Conservation (phyloP, 2,797 vertebrate genomes). For the Anableps anableps region DNA sequence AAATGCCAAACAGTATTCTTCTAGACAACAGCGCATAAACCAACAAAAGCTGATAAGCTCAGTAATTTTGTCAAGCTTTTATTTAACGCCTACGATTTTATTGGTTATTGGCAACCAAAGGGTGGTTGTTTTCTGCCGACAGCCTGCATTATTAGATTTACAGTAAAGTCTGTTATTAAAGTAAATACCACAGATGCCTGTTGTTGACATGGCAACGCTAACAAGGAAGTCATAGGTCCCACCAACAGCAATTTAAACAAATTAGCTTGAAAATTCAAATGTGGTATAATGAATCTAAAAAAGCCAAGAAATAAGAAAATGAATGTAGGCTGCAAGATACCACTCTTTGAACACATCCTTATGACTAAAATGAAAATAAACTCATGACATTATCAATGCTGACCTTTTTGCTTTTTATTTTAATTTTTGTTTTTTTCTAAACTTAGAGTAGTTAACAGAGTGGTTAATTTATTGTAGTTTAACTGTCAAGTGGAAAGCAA, state of each 20-base stretch:
- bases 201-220: background rate
- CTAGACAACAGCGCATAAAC: background rate
- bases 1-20: background rate
- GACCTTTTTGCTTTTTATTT: background rate
- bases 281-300: background rate
- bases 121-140: background rate
- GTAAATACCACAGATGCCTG: background rate
- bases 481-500: background rate
- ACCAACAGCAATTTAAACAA: background rate
- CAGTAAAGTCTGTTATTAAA: background rate
- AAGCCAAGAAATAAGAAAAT: background rate
- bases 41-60: background rate
- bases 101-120: background rate
- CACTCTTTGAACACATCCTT: background rate
- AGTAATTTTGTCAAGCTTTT: background rate
- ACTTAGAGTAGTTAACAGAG: background rate
- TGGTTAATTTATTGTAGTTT: background rate
- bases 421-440: background rate
- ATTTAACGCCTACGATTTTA: background rate
- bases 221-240: background rate
- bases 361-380: background rate
- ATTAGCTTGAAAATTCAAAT: background rate
- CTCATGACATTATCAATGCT: background rate
- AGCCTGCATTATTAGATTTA: conserved; percentile 1
- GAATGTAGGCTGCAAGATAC: background rate